Conservation (phyloP, 92 coral and sea anemone species). For the Porites divaricata region DNA sequence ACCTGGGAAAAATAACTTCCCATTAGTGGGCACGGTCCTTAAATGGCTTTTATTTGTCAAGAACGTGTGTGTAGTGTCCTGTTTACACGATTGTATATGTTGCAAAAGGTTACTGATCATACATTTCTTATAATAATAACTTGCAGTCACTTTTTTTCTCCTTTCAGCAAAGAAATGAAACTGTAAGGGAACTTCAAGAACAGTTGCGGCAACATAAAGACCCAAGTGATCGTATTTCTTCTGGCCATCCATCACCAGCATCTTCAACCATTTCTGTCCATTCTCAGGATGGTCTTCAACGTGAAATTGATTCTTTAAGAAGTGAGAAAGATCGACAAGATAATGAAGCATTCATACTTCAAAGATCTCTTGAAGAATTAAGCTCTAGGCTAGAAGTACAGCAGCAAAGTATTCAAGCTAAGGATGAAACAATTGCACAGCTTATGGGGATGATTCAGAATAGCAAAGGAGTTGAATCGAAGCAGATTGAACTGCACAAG, state of each 20-base stretch:
- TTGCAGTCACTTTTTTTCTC: background rate
- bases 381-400: slow-evolving; percentile 81
- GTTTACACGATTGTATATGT: too few species aligned
- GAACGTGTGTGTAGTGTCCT: too few species aligned
- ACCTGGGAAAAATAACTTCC: too few species aligned
- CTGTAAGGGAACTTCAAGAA: slow-evolving; percentile 79
- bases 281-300: slow-evolving; percentile 80
- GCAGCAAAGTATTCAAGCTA: slow-evolving; percentile 76
- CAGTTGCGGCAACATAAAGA: slow-evolving; percentile 67
- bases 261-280: slow-evolving; percentile 64
- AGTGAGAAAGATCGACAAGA: slow-evolving; percentile 83
- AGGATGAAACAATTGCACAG: slow-evolving; percentile 84
- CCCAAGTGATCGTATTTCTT: slow-evolving; percentile 33
- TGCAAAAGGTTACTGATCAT: too few species aligned
- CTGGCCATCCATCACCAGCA: slow-evolving; percentile 47
- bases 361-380: slow-evolving; percentile 83
- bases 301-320: slow-evolving; percentile 72
- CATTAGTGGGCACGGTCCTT: too few species aligned
- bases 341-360: slow-evolving; percentile 84
- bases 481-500: slow-evolving; percentile 59
- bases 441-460: slow-evolving; percentile 83
- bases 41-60: too few species aligned
- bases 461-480: slow-evolving; percentile 76
- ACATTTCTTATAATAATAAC: too few species aligned
- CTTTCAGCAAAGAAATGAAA: slow-evolving; percentile 80